Base-by-base conservation (phyloP, 2,113 vertebrate genomes). In the Arizona elegans region DNA sequence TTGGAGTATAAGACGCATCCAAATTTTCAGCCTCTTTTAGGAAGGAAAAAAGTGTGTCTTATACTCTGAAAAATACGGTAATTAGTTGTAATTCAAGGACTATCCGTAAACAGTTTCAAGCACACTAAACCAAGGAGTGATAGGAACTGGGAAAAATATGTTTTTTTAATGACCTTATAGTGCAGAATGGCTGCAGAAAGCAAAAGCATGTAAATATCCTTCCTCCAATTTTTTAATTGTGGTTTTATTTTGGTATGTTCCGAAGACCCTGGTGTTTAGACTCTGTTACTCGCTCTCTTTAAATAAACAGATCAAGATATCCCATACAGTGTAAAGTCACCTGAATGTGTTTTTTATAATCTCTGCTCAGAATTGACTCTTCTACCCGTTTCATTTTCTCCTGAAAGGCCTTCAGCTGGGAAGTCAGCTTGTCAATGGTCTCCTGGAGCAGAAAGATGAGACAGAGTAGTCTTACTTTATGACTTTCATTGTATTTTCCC, bases 321-420 rank as follows among this genome's bases (percentile, higher is more conserved):
- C 3, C 90, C 10, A 26, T 43, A n/a, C 1, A 12, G 29, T 4
- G 89, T 92, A 53, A 96, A 94, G 93, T 86, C 90, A 98, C 98
- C 97, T 98, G 97, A 7, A 98, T 98, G 54, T 99, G 98, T 38
- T 98, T 98, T 95, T 97, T 98, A 91, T 99, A 98, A 96, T 99
- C 98, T 92, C 96, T 98, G 92, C 98, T 99, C 93, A 99, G 95
- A 0, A 97, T 98, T 0, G 98, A 99, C 52, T 98, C 97, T 8
- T 98, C 97, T 1, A 98, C 98, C 88, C 98, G 93, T 75, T 96
- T 98, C 97, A 98, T 98, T 96, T 98, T 98, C 87, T 98, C 96
- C 56, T 98, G 97, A 94, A 98, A 99, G 92, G 97, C 93, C 92
- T 98, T 97, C 91, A 99, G 95, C 88, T 99, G 98, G 1, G 96